These are phyloP conservation scores for Rhabdomys dilectus DNA, from an alignment of 2,113 vertebrate genomes.

Conservation along the genomic window DNA sequence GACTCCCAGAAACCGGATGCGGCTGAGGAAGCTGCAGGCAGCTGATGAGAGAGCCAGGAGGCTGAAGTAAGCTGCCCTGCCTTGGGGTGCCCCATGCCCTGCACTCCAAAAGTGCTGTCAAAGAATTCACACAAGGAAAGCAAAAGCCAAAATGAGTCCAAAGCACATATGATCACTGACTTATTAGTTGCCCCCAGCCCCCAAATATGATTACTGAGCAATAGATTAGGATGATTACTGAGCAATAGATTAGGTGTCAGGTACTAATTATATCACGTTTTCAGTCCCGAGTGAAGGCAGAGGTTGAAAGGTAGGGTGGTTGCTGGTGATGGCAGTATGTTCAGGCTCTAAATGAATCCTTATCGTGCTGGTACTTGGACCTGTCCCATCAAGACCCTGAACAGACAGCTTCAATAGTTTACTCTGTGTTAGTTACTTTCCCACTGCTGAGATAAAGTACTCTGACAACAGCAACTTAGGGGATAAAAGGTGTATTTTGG, in stretches of 20 bases:
- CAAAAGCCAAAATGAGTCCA: neutral
- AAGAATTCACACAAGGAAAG: neutral
- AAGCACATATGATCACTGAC: neutral
- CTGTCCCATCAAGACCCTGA: neutral
- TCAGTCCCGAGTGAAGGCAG: neutral
- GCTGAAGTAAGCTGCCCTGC: constrained; percentile 85
- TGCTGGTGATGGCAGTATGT: neutral
- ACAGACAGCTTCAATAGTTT: rapidly evolving
- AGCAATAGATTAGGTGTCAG: neutral
- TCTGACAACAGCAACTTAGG: neutral
- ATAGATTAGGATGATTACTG: neutral
- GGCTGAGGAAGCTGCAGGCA: constrained; percentile 89
- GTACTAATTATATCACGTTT: neutral
- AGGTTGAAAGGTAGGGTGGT: neutral
- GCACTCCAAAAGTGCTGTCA: neutral
- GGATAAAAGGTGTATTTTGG: too few species aligned
- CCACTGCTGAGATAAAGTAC: neutral
- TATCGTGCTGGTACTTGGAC: neutral
- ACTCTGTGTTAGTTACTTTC: neutral
- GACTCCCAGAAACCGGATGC: constrained; percentile 90
- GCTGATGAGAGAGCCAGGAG: constrained; percentile 88
- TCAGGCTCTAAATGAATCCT: neutral
- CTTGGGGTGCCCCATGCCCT: rapidly evolving
- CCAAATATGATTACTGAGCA: neutral
- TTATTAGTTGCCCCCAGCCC: neutral